A percentile compares a stretch with the other conserved stretches of the same genome.
phyloP scores from a whole-genome alignment of 1,140 invertebrate genomes.

The Chrysopa pallens region DNA sequence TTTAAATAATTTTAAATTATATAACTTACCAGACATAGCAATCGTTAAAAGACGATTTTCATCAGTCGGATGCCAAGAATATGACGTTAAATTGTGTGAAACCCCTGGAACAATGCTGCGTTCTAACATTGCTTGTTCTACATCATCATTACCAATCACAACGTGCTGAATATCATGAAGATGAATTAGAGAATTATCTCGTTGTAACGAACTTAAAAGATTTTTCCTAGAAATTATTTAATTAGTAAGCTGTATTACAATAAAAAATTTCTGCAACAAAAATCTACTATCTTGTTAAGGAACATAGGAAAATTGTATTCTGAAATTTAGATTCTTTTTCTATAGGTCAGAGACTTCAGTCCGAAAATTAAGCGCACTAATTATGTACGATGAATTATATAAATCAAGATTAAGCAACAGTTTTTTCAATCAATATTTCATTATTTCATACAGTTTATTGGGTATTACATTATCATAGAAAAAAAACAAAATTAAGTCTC shows the following conservation, averaged over 20 bases:
- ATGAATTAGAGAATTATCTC: slow-evolving; percentile 45
- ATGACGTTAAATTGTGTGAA: slow-evolving; percentile 40
- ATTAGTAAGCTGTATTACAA: neutral
- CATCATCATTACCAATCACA: slow-evolving; percentile 44
- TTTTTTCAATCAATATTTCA: no score
- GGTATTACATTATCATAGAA: no score
- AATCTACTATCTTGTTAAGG: no score
- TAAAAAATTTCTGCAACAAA: neutral
- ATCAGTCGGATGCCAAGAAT: slow-evolving; percentile 67
- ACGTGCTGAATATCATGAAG: slow-evolving; percentile 69
- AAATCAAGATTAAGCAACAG: no score
- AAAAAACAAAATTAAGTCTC: no score
- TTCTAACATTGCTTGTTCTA: slow-evolving; percentile 58
- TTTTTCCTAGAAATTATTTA: slow-evolving; percentile 38
- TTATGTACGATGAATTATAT: no score
- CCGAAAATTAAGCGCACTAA: no score
- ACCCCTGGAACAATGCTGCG: slow-evolving; percentile 40
- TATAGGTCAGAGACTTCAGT: no score
- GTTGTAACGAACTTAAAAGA: slow-evolving; percentile 52
- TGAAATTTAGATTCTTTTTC: no score
- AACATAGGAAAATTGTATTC: no score
- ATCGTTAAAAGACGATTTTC: slow-evolving; percentile 58
- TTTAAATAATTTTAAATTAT: neutral
- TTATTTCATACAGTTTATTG: no score
- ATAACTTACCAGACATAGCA: slow-evolving; percentile 29